Evolutionary conservation across 2,113 vertebrate genomes (phyloP).

Genomic region (Talpa occidentalis): DNA sequence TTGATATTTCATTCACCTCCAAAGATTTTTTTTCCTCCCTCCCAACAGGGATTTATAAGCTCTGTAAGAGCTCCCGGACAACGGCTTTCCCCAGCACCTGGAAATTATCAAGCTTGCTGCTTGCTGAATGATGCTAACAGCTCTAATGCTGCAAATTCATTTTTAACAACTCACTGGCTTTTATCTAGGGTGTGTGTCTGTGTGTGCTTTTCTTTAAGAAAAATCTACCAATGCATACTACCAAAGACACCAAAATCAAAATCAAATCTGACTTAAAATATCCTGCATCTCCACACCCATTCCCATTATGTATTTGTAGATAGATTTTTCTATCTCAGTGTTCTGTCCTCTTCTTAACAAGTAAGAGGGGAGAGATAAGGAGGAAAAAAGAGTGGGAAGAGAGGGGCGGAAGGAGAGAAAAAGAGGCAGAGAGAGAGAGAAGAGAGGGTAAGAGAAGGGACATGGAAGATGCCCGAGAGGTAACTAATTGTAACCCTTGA

Average conservation of each 20-base stretch:
- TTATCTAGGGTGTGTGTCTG: slow-evolving; percentile 61
- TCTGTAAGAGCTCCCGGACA: slow-evolving; percentile 83
- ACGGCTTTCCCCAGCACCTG: slow-evolving; percentile 86
- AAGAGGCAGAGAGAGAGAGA: background rate
- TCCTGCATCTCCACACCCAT: slow-evolving; percentile 58
- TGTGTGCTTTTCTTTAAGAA: slow-evolving; percentile 54
- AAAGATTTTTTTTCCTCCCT: slow-evolving; percentile 78
- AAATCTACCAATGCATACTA: slow-evolving; percentile 70
- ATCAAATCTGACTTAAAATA: slow-evolving; percentile 71
- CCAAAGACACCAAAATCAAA: slow-evolving; percentile 76
- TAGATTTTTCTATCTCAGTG: slow-evolving; percentile 28
- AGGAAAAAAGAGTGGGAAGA: background rate
- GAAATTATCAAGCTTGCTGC: slow-evolving; percentile 85
- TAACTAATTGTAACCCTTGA: slow-evolving; percentile 1
- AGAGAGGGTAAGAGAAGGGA: background rate
- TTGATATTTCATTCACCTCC: slow-evolving; percentile 89
- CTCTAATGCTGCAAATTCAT: slow-evolving; percentile 78
- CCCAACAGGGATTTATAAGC: slow-evolving; percentile 85
- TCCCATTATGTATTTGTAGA: slow-evolving; percentile 58
- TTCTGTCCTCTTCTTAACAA: slow-evolving; percentile 59
- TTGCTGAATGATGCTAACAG: slow-evolving; percentile 81
- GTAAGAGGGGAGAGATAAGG: slow-evolving; percentile 32
- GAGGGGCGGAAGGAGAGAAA: background rate
- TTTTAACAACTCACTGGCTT: slow-evolving; percentile 76
- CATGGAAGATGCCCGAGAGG: slow-evolving; percentile 41